A percentile compares a stretch with the other conserved stretches of the same genome.
Evolutionary conservation across 2,888 invertebrate genomes (phyloP).

Genomic region (Euclidia mi): DNA sequence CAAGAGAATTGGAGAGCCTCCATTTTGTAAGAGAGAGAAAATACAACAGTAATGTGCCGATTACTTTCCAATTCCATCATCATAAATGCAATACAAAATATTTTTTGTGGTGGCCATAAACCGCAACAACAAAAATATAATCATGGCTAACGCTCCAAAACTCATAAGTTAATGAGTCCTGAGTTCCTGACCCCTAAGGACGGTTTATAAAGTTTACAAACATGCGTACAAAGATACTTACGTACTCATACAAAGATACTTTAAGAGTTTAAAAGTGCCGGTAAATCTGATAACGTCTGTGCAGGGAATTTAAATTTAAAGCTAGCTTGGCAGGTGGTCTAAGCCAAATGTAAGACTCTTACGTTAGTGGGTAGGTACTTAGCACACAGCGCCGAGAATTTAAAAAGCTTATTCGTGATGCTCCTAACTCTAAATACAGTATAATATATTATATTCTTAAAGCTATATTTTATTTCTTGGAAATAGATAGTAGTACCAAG

Average conservation of each 20-base stretch:
- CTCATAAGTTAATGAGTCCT: slow-evolving; percentile 17
- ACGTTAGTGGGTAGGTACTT: slow-evolving; percentile 62
- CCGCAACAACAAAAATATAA: slow-evolving; percentile 13
- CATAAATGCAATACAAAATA: slow-evolving; percentile 20
- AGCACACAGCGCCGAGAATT: slow-evolving; percentile 51
- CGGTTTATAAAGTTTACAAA: neutral
- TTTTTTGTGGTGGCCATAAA: slow-evolving; percentile 13
- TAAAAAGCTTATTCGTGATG: slow-evolving; percentile 60
- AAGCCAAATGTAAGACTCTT: slow-evolving; percentile 69
- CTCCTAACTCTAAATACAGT: slow-evolving; percentile 47
- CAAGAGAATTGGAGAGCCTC: neutral
- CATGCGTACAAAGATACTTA: neutral
- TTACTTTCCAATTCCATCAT: slow-evolving; percentile 25
- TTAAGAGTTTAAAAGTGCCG: slow-evolving; percentile 40
- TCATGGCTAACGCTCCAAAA: neutral
- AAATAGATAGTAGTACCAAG: no score
- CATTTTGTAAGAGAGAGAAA: slow-evolving; percentile 3
- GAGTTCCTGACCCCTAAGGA: neutral
- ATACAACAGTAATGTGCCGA: slow-evolving; percentile 18
- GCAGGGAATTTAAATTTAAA: slow-evolving; percentile 65
- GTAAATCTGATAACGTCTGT: slow-evolving; percentile 61
- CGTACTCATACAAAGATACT: slow-evolving; percentile 17
- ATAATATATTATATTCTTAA: slow-evolving; percentile 15
- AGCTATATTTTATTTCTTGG: neutral
- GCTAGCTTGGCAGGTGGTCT: slow-evolving; percentile 49